Evolutionary conservation across 2,888 invertebrate species (phyloP), one percentile per base, ranked within the genome.

Genomic region (Chironomus tentans): DNA sequence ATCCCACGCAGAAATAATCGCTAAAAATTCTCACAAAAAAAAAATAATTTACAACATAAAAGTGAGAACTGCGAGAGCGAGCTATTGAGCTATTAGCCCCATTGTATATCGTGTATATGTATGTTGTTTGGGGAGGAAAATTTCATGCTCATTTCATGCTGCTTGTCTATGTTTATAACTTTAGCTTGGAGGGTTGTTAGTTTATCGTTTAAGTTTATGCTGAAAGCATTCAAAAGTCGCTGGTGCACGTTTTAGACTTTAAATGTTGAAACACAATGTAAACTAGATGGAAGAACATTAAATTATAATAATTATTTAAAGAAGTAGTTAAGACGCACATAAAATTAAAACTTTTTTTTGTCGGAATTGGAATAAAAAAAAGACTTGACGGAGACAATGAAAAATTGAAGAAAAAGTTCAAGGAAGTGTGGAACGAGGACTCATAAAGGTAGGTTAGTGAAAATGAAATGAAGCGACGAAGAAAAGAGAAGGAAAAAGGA

Each of bases 131-230:
- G 18, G 18, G 7, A 56, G 18, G 18, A 56, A 56, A 56, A 56
- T 24, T 65, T 65, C 65, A 18, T 65, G 65, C 65, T 65, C 65
- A 65, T 24, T 65, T 22, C 24, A 65, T 22, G 65, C 21, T 12
- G 65, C 65, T 38, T 65, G 65, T 21, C 21, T 65, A 24, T 65
- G 65, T 21, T n/a, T 65, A 24, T n/a, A 56, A 18, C 7, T 15
- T 65, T 65, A 24, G 21, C 18, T 65, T 13, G 65, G 24, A 24
- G 65, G 65, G 65, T 65, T 65, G 61, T 72, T 62, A 72, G 72
- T 72, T 72, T 62, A 61, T 62, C 72, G 72, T 18, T 50, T 72
- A 46, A 38, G 28, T 46, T 72, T 72, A 62, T 38, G 62, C 72
- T 72, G 72, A 18, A 28, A 72, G 62, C 72, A 71, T 28, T 48